These are phyloP conservation scores for Stomatorhinus walkeri DNA, from an alignment of 2,797 vertebrate species.

Conservation along the genomic window DNA sequence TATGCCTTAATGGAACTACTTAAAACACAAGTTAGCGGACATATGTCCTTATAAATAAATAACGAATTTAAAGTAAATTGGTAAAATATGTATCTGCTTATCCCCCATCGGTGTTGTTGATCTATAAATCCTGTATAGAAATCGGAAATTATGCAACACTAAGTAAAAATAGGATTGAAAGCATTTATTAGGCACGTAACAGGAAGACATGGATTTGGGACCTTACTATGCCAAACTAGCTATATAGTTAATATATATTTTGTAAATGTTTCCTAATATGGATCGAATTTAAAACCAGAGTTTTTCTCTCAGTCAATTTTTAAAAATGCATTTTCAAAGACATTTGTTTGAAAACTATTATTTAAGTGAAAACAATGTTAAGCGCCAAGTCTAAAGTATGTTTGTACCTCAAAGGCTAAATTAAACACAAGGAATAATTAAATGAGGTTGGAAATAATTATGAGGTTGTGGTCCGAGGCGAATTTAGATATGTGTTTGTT, in stretches of 20 bases:
- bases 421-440: slow-evolving; percentile 14
- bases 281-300: background rate
- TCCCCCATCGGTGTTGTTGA: background rate
- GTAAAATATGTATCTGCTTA: background rate
- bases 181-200: background rate
- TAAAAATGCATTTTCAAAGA: background rate
- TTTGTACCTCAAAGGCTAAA: slow-evolving; percentile 13
- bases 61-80: background rate
- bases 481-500: background rate
- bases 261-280: background rate
- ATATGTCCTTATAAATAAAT: background rate
- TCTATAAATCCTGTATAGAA: background rate
- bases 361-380: background rate
- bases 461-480: slow-evolving; percentile 2
- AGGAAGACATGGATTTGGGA: background rate
- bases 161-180: background rate
- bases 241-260: background rate
- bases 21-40: background rate
- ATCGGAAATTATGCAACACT: background rate
- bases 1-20: background rate
- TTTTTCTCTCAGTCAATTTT: background rate
- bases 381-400: background rate
- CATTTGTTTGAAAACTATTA: background rate
- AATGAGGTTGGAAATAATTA: background rate
- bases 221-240: background rate